These are phyloP conservation scores for Eupeodes luniger DNA, from an alignment of 2,888 invertebrate species.

Conservation along the genomic window DNA sequence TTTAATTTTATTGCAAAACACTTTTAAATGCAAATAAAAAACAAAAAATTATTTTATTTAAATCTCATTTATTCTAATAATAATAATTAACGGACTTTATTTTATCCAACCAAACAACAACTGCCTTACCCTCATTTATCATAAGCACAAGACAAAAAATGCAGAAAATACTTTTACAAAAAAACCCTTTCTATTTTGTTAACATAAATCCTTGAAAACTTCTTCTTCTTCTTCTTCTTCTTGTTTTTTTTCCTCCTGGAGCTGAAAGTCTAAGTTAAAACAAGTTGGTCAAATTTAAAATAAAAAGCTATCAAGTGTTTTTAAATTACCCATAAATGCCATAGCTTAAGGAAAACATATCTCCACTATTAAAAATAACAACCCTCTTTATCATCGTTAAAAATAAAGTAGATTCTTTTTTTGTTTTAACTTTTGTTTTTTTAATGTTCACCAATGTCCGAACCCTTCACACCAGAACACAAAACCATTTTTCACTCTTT, in stretches of 20 bases:
- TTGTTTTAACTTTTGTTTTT: background rate
- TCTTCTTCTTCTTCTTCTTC: background rate
- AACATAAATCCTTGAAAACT: slow-evolving; percentile 16
- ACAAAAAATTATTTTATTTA: no score
- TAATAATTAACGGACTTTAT: no score
- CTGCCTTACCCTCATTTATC: no score
- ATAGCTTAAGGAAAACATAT: slow-evolving; percentile 36
- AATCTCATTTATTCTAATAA: no score
- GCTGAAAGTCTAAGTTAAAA: background rate
- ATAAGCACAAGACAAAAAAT: no score
- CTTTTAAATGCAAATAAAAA: no score
- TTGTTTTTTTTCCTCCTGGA: background rate
- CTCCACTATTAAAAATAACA: slow-evolving; percentile 41
- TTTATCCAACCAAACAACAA: no score
- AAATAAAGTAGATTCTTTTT: slow-evolving; percentile 23
- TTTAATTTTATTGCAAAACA: no score
- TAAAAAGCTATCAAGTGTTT: slow-evolving; percentile 29
- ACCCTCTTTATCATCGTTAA: slow-evolving; percentile 38
- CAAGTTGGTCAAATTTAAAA: background rate
- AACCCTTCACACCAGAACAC: slow-evolving; percentile 23
- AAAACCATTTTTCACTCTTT: slow-evolving; percentile 23
- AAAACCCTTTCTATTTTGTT: slow-evolving; percentile 9
- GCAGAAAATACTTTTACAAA: no score
- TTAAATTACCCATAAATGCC: slow-evolving; percentile 45
- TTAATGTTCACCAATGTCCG: slow-evolving; percentile 30